A percentile compares a stretch with the other conserved stretches of the same genome.
Evolutionary conservation across 2,797 vertebrate genomes (phyloP).

Genomic region (Syndactyla subalaris): DNA sequence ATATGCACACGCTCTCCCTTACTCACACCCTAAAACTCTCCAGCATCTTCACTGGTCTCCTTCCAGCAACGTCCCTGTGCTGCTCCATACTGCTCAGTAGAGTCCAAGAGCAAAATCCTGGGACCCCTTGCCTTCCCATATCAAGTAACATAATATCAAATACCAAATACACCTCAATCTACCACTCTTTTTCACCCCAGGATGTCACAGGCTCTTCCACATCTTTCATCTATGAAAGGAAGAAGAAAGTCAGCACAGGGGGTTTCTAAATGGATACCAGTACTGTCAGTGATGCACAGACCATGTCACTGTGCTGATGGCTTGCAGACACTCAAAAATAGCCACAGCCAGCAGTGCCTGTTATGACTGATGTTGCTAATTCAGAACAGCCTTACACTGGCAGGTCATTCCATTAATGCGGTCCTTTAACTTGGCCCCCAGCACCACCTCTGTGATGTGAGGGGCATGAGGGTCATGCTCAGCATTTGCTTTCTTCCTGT

Average conservation of each 20-base stretch:
- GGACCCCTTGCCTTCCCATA: not conserved
- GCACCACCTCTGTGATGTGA: not conserved
- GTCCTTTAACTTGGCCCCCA: not conserved
- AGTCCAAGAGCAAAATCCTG: accelerated
- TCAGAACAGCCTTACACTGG: not conserved
- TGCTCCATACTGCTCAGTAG: not conserved
- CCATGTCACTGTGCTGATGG: not conserved
- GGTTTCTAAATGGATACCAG: not conserved
- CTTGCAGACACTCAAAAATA: not conserved
- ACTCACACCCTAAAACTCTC: not conserved
- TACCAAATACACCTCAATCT: not conserved
- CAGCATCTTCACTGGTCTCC: not conserved
- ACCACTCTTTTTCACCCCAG: not conserved
- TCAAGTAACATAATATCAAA: not conserved
- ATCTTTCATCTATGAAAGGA: not conserved
- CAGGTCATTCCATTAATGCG: not conserved
- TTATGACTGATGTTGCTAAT: not conserved
- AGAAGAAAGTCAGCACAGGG: not conserved
- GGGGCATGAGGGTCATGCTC: not conserved
- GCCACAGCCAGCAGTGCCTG: not conserved
- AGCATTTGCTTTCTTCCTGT: not conserved
- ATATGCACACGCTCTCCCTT: not conserved
- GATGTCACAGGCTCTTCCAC: not conserved
- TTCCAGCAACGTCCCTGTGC: not conserved
- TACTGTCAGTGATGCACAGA: not conserved